phyloP scores from a whole-genome alignment of 2,888 invertebrate species.

The Lymantria monacha region DNA sequence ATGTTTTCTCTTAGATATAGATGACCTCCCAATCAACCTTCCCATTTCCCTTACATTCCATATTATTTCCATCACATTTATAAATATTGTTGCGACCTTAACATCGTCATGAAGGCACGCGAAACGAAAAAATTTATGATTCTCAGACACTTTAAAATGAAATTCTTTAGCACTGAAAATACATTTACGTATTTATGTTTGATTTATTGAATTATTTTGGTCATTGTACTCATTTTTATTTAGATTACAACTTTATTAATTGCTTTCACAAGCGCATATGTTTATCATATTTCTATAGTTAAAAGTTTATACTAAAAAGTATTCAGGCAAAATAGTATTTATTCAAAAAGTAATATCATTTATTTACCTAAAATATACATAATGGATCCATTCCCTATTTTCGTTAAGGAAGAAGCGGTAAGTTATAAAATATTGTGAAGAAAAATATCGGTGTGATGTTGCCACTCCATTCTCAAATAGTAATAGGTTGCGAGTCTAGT shows the following conservation, averaged over 20 bases:
- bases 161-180: slow-evolving; percentile 18
- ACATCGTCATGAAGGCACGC: slow-evolving; percentile 12
- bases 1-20: not conserved
- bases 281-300: not conserved
- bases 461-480: too few relatives aligned
- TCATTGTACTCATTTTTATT: slow-evolving; percentile 8
- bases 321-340: too few relatives aligned
- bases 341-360: too few relatives aligned
- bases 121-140: slow-evolving; percentile 29
- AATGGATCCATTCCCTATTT: too few relatives aligned
- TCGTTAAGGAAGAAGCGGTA: too few relatives aligned
- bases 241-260: not conserved
- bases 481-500: too few relatives aligned
- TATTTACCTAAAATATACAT: too few relatives aligned
- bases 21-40: slow-evolving; percentile 18
- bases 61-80: slow-evolving; percentile 30
- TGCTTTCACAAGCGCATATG: not conserved
- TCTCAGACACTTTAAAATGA: slow-evolving; percentile 16
- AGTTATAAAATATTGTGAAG: too few relatives aligned
- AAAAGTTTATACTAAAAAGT: too few relatives aligned
- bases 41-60: slow-evolving; percentile 26
- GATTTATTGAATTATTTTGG: slow-evolving; percentile 9
- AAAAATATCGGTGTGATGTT: too few relatives aligned
- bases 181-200: slow-evolving; percentile 8
- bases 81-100: slow-evolving; percentile 30